phyloP scores from a whole-genome alignment of 1,140 invertebrate genomes.

The Drosophila lini region DNA sequence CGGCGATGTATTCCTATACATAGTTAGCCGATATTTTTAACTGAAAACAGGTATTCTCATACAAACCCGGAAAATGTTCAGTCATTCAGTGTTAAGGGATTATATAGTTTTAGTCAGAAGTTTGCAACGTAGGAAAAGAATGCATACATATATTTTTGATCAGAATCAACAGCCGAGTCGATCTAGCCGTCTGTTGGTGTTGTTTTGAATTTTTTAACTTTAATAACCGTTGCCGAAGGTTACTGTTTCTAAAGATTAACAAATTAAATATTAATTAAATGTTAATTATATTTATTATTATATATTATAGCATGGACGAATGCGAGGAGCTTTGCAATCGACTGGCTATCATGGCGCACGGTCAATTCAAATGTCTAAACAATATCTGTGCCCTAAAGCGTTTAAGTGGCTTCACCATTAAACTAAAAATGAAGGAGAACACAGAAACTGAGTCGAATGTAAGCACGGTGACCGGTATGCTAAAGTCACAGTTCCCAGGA shows the following conservation, averaged over 20 bases:
- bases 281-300: not conserved
- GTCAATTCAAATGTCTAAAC: slow-evolving; percentile 87
- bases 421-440: slow-evolving; percentile 73
- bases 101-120: no score
- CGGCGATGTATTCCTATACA: no score
- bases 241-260: not conserved
- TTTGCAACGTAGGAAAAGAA: no score
- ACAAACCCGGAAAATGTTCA: no score
- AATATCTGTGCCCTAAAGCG: slow-evolving; percentile 85
- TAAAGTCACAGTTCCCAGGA: slow-evolving; percentile 51
- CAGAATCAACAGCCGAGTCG: no score
- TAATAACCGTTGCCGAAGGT: no score
- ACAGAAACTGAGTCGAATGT: slow-evolving; percentile 61
- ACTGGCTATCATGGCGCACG: slow-evolving; percentile 93
- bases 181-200: no score
- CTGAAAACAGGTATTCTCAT: no score
- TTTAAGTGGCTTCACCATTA: slow-evolving; percentile 85
- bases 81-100: no score
- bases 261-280: not conserved
- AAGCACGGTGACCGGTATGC: slow-evolving; percentile 45
- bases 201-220: no score
- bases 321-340: slow-evolving; percentile 91
- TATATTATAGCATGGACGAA: slow-evolving; percentile 91
- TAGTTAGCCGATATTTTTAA: no score
- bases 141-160: no score